These are phyloP conservation scores for Camponotus fellah DNA, from an alignment of 2,888 invertebrate species.

Conservation along the genomic window DNA sequence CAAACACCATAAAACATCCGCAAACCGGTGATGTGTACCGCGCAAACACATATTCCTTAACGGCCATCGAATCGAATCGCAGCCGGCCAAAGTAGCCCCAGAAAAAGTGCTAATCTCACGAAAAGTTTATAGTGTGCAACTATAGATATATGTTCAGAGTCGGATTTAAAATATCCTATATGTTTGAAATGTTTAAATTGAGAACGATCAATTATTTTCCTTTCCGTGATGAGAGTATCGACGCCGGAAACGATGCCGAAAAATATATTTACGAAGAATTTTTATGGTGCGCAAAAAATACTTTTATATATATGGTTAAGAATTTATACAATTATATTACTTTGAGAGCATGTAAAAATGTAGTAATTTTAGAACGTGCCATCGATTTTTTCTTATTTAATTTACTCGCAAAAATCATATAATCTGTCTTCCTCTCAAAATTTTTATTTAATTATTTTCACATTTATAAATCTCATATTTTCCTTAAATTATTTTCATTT, in stretches of 20 bases:
- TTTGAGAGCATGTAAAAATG: neutral
- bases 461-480: slow-evolving; percentile 5
- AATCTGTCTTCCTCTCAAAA: neutral
- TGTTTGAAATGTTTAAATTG: slow-evolving; percentile 36
- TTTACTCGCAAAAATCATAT: neutral
- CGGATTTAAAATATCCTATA: slow-evolving; percentile 40
- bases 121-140: slow-evolving; percentile 41
- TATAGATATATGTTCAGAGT: neutral
- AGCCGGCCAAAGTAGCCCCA: slow-evolving; percentile 31
- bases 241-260: neutral
- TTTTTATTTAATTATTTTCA: slow-evolving; percentile 15
- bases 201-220: neutral
- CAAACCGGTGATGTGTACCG: slow-evolving; percentile 47
- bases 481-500: neutral
- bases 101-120: slow-evolving; percentile 55
- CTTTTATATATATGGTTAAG: neutral
- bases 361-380: neutral
- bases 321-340: neutral
- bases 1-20: slow-evolving; percentile 74
- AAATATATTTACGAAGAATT: neutral
- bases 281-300: neutral
- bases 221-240: neutral
- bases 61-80: slow-evolving; percentile 55
- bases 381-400: neutral
- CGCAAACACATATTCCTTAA: slow-evolving; percentile 63